Conservation (phyloP, 2,113 vertebrate genomes). For the Mormyrus iriodes region DNA sequence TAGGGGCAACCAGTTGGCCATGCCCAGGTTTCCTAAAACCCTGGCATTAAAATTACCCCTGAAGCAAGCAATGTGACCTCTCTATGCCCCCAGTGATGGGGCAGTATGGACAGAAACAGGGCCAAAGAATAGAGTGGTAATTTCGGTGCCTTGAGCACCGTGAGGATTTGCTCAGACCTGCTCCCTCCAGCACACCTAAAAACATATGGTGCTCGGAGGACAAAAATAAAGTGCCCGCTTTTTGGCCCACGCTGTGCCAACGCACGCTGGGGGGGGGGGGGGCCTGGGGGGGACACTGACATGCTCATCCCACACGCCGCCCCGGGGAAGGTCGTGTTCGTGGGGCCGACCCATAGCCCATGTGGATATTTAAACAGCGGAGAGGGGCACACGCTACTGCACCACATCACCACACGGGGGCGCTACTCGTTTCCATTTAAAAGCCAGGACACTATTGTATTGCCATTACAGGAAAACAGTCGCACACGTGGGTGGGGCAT, state of each 20-base stretch:
- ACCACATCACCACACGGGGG: neutral
- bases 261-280: no score
- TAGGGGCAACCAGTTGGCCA: neutral
- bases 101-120: neutral
- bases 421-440: neutral
- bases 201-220: neutral
- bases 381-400: neutral
- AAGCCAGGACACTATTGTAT: neutral
- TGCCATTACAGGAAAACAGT: neutral
- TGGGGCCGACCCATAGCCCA: neutral
- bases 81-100: neutral
- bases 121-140: neutral
- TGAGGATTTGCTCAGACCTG: neutral
- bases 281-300: neutral
- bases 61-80: neutral
- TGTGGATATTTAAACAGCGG: neutral
- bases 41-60: neutral
- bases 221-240: neutral
- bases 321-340: neutral
- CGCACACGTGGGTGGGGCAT: neutral
- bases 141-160: neutral
- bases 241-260: neutral
- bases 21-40: neutral
- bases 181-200: neutral
- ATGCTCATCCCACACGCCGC: neutral